Evolutionary conservation across 2,797 vertebrate species (phyloP).

Genomic region (Muraenolepis orangiensis): DNA sequence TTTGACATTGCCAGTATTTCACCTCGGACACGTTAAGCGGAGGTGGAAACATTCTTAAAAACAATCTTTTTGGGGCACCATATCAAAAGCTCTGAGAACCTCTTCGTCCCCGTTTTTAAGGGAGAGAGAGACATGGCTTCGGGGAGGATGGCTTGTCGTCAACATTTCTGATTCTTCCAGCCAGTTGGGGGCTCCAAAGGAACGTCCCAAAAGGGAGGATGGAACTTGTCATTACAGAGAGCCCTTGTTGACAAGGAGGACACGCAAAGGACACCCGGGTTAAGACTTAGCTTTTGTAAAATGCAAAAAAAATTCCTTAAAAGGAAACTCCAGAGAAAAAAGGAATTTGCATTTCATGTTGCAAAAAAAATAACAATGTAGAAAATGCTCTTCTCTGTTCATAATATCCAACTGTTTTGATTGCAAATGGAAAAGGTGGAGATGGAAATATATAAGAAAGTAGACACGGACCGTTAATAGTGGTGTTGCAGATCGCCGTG

Average conservation of each 20-base stretch:
- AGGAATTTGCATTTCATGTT: not conserved
- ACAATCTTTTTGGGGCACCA: not conserved
- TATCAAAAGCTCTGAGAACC: conserved; percentile 33
- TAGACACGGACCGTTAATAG: conserved; percentile 7
- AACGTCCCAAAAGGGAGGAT: not conserved
- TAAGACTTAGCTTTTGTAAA: not conserved
- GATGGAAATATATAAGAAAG: conserved; percentile 16
- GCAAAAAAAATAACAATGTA: not conserved
- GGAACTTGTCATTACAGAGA: conserved; percentile 11
- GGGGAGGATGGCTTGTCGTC: not conserved
- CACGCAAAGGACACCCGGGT: not conserved
- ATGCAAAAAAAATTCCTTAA: not conserved
- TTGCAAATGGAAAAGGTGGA: conserved; percentile 12
- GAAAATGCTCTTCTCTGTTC: not conserved
- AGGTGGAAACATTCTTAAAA: not conserved
- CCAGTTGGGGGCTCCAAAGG: not conserved
- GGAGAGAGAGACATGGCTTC: not conserved
- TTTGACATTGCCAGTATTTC: not conserved
- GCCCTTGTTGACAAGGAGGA: conserved; percentile 24
- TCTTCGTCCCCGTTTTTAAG: conserved; percentile 13
- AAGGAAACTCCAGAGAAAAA: not conserved
- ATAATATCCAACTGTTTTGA: not conserved
- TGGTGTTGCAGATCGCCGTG: conserved; percentile 38
- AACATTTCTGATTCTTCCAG: not conserved
- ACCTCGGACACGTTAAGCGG: not conserved